Percentiles rank a stretch among this genome's conserved stretches.
Conservation (phyloP, 1,140 invertebrate genomes). For the Littorina saxatilis region DNA sequence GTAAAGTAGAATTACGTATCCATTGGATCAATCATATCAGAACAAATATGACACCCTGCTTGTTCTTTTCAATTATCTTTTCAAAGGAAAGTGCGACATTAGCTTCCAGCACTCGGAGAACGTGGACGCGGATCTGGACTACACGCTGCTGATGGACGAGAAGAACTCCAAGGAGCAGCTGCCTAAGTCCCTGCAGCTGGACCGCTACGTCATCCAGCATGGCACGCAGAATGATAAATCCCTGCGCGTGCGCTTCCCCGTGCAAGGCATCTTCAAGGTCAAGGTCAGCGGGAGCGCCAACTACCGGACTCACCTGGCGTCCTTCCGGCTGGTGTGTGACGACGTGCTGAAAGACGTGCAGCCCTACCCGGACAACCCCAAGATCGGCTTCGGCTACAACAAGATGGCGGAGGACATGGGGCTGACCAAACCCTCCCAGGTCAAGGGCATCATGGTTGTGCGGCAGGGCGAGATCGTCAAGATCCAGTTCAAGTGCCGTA, state of each 20-base stretch:
- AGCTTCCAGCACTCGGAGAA: conserved; percentile 40
- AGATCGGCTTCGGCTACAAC: conserved; percentile 57
- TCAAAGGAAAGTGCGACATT: conserved; percentile 46
- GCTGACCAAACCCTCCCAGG: conserved; percentile 43
- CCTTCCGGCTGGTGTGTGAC: conserved; percentile 56
- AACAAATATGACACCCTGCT: too few species aligned
- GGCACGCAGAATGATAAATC: conserved; percentile 36
- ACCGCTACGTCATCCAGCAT: conserved; percentile 50
- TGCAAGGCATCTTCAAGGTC: conserved; percentile 52
- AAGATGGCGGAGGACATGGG: conserved; percentile 39
- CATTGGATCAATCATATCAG: too few species aligned
- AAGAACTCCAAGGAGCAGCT: conserved; percentile 38
- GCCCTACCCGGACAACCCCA: conserved; percentile 57
- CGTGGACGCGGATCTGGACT: conserved; percentile 36
- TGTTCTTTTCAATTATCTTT: too few species aligned
- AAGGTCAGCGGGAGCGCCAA: conserved; percentile 20
- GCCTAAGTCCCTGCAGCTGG: conserved; percentile 48
- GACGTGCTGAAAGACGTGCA: conserved; percentile 46
- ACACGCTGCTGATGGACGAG: conserved; percentile 44
- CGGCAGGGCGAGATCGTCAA: conserved; percentile 37
- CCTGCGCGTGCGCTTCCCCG: conserved; percentile 57
- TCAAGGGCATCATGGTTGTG: conserved; percentile 47
- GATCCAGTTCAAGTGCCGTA: conserved; percentile 46
- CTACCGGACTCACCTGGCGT: conserved; percentile 22
- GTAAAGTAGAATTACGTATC: too few species aligned